Conservation (phyloP, 1,140 invertebrate genomes). For the Drosophila lini region DNA sequence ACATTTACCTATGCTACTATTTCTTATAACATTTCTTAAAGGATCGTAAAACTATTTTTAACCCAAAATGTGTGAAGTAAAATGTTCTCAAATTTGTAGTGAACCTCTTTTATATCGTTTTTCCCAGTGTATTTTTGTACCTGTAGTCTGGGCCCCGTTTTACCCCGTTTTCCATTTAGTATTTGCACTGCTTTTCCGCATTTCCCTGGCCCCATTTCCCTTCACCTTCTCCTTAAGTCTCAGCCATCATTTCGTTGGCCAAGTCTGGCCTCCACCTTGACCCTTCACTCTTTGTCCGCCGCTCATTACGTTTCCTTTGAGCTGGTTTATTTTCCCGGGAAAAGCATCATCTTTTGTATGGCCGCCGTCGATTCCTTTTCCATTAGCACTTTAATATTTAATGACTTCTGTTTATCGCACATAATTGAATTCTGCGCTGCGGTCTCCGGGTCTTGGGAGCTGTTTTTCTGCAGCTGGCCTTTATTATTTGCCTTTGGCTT, state of each 20-base stretch:
- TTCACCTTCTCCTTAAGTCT: background rate
- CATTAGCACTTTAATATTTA: constrained; percentile 81
- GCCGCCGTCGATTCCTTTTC: constrained; percentile 53
- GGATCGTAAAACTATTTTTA: background rate
- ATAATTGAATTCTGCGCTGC: constrained; percentile 69
- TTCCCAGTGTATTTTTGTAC: background rate
- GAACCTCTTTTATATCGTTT: background rate
- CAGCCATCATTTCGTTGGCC: constrained; percentile 30
- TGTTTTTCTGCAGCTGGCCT: constrained; percentile 34
- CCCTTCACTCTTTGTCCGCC: constrained; percentile 6
- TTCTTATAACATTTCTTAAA: background rate
- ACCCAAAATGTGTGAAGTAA: rapidly evolving
- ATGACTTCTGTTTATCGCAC: constrained; percentile 78
- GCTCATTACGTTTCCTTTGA: constrained; percentile 20
- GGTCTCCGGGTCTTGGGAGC: constrained; percentile 12
- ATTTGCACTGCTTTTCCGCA: constrained; percentile 8
- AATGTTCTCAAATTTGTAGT: background rate
- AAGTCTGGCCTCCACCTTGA: constrained; percentile 1
- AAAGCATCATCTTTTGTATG: constrained; percentile 23
- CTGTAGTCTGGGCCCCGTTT: background rate
- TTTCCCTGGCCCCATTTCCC: background rate
- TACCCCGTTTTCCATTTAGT: background rate
- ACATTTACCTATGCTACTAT: too few relatives aligned
- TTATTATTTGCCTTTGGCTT: constrained; percentile 57
- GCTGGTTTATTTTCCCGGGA: constrained; percentile 11